Evolutionary conservation across 1,140 invertebrate genomes (phyloP), one percentile per base, ranked within the genome.

Genomic region (Goniozus legneri): DNA sequence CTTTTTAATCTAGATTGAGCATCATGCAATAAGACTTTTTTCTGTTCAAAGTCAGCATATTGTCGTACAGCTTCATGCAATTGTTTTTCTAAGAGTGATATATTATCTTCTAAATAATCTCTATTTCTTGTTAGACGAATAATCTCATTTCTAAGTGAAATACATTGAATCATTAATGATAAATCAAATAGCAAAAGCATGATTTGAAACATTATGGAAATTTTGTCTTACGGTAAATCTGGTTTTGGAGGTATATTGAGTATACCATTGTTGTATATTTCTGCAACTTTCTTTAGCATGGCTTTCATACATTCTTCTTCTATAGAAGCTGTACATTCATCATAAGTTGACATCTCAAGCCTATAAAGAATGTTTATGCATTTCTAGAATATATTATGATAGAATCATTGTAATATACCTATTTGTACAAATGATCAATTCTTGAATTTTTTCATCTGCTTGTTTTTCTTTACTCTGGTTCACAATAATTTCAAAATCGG

Each of bases 101-200:
- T 44, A 46, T 63, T 68, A 52, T 73, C 64, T 47, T 70, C 65
- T 15, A 71, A 47, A 32, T 56, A 63, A 43, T 75, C 64, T 27
- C 63, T 54, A 43, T 51, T 61, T 37, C 36, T 59, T 13, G 43
- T 62, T 33, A 75, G 37, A 6, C 62, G 59, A 3, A 40, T 42
- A 21, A 70, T 66, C 34, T 75, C 69, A 8, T 47, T 36, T 14
- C 72, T 76, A 38, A 46, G 43, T 37, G 3, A 46, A 45, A 34
- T 18, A 15, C 6, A 39, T 24, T 18, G 31, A 52, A 37, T 18
- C 39, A 31, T 33, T 18, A 7, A 32, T 49, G 37, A 19, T 24
- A 24, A 32, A n/a, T n/a, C n/a, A n/a, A n/a, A n/a, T n/a, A n/a
- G n/a, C n/a, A n/a, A n/a, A n/a, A n/a, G n/a, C n/a, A n/a, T n/a